Evolutionary conservation across 2,113 vertebrate genomes (phyloP), one percentile per base, ranked within the genome.

Genomic region (Plecotus auritus): DNA sequence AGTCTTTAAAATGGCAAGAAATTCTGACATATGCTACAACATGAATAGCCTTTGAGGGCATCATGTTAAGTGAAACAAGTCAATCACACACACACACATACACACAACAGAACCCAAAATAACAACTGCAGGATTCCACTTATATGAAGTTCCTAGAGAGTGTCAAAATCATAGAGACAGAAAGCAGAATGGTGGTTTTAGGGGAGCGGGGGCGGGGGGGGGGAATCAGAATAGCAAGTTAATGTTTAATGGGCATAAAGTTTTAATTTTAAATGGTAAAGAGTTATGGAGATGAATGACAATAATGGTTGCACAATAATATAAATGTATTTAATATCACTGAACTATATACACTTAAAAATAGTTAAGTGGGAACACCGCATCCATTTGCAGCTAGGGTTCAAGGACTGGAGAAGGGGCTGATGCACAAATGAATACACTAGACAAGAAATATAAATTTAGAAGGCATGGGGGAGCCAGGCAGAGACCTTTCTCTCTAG

Each of bases 171-270:
- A 56, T 14, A 40, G 45, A 28, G 64, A 54, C 26, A 81, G 5
- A 54, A 80, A 73, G 9, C 1, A 90, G 8, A 92, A 84, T 42
- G 32, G 20, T 22, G 10, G 51, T 54, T 64, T 17, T 3, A 59
- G 37, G n/a, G 2, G 1, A 1, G 7, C 17, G 1, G 14, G 28
- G 28, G 7, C 5, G 20, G 26, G 32, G 7, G 7, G 30, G 37
- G 37, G 37, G 37, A 40, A 76, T 8, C 14, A 1, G 20, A 81
- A 40, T 35, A 5, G 3, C 7, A 9, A n/a, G 11, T 40, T 40
- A 61, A 5, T 73, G 28, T 18, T 84, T 76, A 42, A 30, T 30
- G 26, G 14, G n/a, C 30, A 42, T 30, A 86, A 67, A 59, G 2
- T 69, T 70, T 76, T 20, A 23, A n/a, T 73, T 90, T 67, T 81